Conservation (phyloP, 2,797 vertebrate species). For the Sparidentex hasta region DNA sequence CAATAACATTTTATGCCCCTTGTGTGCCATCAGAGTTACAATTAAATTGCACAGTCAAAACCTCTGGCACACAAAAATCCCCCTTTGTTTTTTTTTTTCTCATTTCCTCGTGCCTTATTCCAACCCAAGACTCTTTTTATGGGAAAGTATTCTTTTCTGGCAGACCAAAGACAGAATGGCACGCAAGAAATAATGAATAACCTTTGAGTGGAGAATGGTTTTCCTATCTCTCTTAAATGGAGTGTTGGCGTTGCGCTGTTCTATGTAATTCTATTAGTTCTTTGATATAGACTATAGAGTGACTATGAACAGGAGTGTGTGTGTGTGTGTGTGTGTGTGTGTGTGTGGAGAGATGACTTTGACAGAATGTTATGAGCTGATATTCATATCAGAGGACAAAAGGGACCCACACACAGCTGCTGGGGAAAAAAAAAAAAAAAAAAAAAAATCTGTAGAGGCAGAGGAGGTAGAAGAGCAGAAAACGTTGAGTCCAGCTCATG, state of each 20-base stretch:
- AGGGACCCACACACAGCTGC: constrained; percentile 25
- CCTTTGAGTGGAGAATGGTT: constrained; percentile 54
- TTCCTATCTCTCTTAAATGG: constrained; percentile 57
- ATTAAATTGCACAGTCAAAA: constrained; percentile 58
- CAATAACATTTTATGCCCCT: constrained; percentile 47
- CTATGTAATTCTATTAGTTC: constrained; percentile 73
- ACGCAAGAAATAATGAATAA: constrained; percentile 59
- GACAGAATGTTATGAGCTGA: constrained; percentile 62
- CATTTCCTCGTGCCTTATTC: constrained; percentile 12
- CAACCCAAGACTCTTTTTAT: constrained; percentile 30
- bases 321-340: constrained; percentile 31
- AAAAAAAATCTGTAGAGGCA: constrained; percentile 38
- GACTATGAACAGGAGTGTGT: constrained; percentile 53
- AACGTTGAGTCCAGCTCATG: constrained; percentile 22
- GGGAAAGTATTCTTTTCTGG: constrained; percentile 44
- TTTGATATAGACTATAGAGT: constrained; percentile 62
- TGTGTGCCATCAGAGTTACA: constrained; percentile 46
- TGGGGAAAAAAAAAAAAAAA: constrained; percentile 37
- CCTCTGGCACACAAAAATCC: constrained; percentile 7
- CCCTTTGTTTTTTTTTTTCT: constrained; percentile 34
- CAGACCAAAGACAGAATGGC: constrained; percentile 53
- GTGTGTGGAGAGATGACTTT: constrained; percentile 58
- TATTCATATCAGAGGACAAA: constrained; percentile 54
- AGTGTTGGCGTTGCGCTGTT: constrained; percentile 61
- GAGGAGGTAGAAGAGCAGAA: constrained; percentile 30